Percentiles rank a stretch among this genome's conserved stretches.
phyloP scores from a whole-genome alignment of 2,888 invertebrate genomes.

The Melanchra persicariae region DNA sequence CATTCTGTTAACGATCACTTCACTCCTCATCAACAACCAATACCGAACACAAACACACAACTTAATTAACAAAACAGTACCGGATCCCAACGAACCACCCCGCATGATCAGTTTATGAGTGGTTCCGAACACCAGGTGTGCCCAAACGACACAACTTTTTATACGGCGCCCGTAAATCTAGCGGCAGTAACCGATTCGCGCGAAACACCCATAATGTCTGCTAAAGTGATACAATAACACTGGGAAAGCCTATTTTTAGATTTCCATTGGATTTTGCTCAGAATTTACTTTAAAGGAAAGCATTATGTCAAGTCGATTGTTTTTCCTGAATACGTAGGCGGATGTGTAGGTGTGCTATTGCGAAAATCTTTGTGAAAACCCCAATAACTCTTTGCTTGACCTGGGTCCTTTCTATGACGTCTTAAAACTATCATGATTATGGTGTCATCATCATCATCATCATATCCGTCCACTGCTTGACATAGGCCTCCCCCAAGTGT shows the following conservation, averaged over 20 bases:
- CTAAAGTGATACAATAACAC: constrained; percentile 68
- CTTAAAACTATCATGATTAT: too few species aligned
- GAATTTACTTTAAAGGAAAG: constrained; percentile 42
- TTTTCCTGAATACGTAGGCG: not conserved
- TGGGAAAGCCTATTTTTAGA: constrained; percentile 55
- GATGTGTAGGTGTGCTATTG: not conserved
- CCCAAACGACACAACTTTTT: constrained; percentile 73
- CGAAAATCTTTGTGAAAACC: too few species aligned
- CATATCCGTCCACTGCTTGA: too few species aligned
- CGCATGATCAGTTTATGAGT: constrained; percentile 65
- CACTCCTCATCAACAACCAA: constrained; percentile 9
- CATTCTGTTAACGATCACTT: not conserved
- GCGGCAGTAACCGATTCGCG: constrained; percentile 67
- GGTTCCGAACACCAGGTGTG: constrained; percentile 71
- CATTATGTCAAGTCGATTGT: not conserved
- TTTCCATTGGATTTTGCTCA: constrained; percentile 44
- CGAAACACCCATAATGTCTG: constrained; percentile 66
- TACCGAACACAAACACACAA: constrained; percentile 23
- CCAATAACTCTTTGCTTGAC: too few species aligned
- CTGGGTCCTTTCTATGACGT: too few species aligned
- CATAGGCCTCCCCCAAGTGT: too few species aligned
- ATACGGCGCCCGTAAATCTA: constrained; percentile 74
- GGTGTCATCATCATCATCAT: too few species aligned
- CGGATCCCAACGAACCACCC: constrained; percentile 11
- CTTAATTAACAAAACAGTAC: constrained; percentile 52